These are phyloP conservation scores for Xanthorhoe designata DNA, from an alignment of 2,888 invertebrate species.

Conservation along the genomic window DNA sequence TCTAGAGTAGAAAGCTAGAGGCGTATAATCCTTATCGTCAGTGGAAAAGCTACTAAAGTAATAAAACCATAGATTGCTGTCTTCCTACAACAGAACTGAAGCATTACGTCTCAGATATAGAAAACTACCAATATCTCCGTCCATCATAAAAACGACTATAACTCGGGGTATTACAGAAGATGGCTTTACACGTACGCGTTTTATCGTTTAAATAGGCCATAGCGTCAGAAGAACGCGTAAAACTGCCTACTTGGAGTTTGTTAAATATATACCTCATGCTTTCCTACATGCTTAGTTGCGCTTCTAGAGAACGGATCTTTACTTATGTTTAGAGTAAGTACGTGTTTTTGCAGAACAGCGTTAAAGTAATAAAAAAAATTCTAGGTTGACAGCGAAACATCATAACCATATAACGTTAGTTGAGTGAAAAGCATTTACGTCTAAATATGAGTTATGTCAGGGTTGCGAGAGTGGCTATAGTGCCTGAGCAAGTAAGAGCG, in stretches of 20 bases:
- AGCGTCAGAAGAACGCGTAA: not conserved
- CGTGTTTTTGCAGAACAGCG: not conserved
- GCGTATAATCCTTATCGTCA: not conserved
- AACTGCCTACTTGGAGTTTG: not conserved
- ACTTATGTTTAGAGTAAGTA: no score
- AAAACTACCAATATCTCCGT: constrained; percentile 27
- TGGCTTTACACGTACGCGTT: not conserved
- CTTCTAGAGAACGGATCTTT: no score
- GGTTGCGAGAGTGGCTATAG: constrained; percentile 18
- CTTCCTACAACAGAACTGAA: constrained; percentile 1
- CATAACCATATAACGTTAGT: not conserved
- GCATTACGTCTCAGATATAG: constrained; percentile 14
- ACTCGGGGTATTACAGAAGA: constrained; percentile 4
- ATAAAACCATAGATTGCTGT: constrained; percentile 8
- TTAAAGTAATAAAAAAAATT: not conserved
- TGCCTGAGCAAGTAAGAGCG: constrained; percentile 8
- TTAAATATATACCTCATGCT: no score
- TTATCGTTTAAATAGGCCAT: not conserved
- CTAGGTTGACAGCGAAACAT: not conserved
- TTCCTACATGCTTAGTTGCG: no score
- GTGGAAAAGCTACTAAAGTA: not conserved
- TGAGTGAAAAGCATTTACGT: not conserved
- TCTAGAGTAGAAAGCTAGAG: not conserved
- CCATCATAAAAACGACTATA: constrained; percentile 27
- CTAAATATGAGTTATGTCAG: constrained; percentile 1